phyloP scores from a whole-genome alignment of 2,113 vertebrate genomes.

The Paralichthys olivaceus region DNA sequence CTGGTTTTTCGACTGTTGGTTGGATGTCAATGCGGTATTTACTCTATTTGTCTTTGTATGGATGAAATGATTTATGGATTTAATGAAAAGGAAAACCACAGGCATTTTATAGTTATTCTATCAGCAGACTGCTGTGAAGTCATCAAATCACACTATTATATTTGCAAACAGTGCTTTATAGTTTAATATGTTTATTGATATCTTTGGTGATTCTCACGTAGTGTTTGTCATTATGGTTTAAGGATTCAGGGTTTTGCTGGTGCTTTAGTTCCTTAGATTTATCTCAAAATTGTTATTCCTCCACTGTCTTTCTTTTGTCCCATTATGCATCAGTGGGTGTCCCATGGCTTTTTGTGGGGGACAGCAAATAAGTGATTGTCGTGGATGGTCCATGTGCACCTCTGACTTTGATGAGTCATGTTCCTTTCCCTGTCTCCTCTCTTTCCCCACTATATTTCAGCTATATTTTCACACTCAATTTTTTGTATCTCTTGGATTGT shows the following conservation, averaged over 20 bases:
- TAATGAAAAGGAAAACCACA: no score
- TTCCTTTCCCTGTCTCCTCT: neutral
- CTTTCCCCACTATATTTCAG: neutral
- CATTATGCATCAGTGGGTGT: neutral
- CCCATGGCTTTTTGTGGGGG: neutral
- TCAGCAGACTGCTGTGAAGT: no score
- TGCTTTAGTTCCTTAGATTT: conserved; percentile 16
- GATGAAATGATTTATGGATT: no score
- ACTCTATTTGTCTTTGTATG: no score
- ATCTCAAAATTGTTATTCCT: conserved; percentile 31
- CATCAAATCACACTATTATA: no score
- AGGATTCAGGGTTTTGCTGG: conserved; percentile 15
- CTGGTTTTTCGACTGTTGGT: no score
- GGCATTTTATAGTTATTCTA: no score
- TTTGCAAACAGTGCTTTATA: no score
- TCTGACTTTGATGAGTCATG: neutral
- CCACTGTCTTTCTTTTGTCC: conserved; percentile 1
- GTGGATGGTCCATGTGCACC: conserved; percentile 5
- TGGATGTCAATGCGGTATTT: no score
- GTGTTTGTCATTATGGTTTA: conserved; percentile 16
- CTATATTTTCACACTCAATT: neutral
- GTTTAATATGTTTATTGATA: no score
- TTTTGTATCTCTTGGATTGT: neutral
- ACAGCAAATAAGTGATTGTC: neutral
- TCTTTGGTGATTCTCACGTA: no score